Evolutionary conservation across 2,113 vertebrate genomes (phyloP), one percentile per base, ranked within the genome.

Genomic region (Phoxinus phoxinus): DNA sequence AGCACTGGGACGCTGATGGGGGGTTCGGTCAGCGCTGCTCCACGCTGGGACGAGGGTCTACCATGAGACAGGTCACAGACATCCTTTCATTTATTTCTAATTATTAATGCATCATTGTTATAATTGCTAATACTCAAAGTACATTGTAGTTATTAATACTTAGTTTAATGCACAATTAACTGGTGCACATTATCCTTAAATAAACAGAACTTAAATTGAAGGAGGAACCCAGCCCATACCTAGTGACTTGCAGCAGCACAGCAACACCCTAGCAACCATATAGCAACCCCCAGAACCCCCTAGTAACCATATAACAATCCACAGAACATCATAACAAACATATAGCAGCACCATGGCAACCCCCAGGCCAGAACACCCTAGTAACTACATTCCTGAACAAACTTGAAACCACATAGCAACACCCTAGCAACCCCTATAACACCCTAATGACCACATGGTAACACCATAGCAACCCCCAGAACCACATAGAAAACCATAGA

Each of bases 21-120:
- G 96, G 97, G 91, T 97, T 97, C 90, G 96, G 96, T 89, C 97
- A 96, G 86, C 94, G 96, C 92, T 95, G 96, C 27, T 96, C 96
- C 92, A 97, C 94, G 4, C 85, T 96, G 90, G 93, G 93, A 32
- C 91, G 94, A 85, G 91, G 92, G 15, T 93, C 93, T 85, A 92
- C 94, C 89, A 93, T 97, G 90, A 96, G 91, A 91, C 97, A 98
- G 97, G 98, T 99, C 91, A 95, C 96, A 30, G 15, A 61, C 35
- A n/a, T 25, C 4, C 12, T 11, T 13, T 78, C 3, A 32, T 23
- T 77, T 4, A 75, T 32, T 53, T 4, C 1, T 9, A 25, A 3
- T n/a, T 8, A 17, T 48, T 3, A 27, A 74, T 27, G n/a, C 10
- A 15, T 48, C 72, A 27, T 30, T 19, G 63, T 19, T 32, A 67